These are phyloP conservation scores for Ferrisia virgata DNA, from an alignment of 2,888 invertebrate species.

Conservation along the genomic window DNA sequence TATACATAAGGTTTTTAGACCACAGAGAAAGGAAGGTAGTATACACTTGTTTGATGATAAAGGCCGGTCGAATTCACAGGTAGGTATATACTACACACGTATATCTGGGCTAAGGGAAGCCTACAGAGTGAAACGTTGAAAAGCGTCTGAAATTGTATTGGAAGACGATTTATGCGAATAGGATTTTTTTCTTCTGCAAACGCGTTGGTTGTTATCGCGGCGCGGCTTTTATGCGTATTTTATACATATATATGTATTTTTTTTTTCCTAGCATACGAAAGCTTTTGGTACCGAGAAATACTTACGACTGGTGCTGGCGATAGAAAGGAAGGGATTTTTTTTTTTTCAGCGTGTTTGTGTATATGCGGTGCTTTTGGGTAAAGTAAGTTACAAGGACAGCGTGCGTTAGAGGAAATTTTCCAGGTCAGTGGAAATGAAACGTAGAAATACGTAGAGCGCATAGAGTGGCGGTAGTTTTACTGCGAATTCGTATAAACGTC, in stretches of 20 bases:
- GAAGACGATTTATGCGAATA: conserved; percentile 13
- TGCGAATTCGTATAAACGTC: neutral
- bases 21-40: neutral
- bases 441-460: neutral
- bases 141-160: neutral
- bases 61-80: neutral
- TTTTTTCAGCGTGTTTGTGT: neutral
- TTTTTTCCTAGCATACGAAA: neutral
- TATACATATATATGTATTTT: too few species aligned
- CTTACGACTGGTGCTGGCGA: neutral
- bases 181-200: neutral
- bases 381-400: conserved; percentile 16
- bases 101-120: too few species aligned
- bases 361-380: neutral
- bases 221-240: neutral
- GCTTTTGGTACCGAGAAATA: neutral
- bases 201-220: neutral
- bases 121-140: neutral
- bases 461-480: too few species aligned
- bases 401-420: conserved; percentile 20
- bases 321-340: too few species aligned
- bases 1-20: neutral
- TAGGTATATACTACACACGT: too few species aligned
- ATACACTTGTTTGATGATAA: neutral
- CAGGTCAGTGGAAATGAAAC: conserved; percentile 10